Percentiles rank a stretch among this genome's conserved stretches.
Evolutionary conservation across 2,888 invertebrate species (phyloP).

Genomic region (Nomada goodeniana): DNA sequence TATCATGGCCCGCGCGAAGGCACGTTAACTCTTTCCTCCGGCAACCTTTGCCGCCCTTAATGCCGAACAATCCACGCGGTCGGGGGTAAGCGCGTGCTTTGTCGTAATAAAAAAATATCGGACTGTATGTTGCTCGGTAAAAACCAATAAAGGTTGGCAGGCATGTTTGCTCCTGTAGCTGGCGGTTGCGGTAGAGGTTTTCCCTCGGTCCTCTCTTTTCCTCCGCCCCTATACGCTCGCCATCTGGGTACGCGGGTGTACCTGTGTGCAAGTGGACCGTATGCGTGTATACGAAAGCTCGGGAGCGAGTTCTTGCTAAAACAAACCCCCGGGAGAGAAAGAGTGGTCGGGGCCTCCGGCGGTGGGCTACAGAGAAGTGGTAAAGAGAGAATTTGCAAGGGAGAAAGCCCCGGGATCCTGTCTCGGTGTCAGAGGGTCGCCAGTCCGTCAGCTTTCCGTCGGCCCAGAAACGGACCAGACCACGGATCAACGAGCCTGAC

Average conservation of each 20-base stretch:
- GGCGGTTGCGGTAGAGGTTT: conserved; percentile 78
- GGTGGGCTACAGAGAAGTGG: conserved; percentile 78
- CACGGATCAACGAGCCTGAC: conserved; percentile 58
- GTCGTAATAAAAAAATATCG: conserved; percentile 79
- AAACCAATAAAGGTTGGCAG: conserved; percentile 82
- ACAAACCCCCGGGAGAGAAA: conserved; percentile 79
- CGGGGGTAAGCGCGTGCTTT: conserved; percentile 66
- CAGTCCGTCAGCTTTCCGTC: conserved; percentile 68
- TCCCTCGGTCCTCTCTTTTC: conserved; percentile 60
- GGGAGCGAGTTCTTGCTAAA: conserved; percentile 79
- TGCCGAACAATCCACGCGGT: conserved; percentile 69
- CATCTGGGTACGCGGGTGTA: conserved; percentile 12
- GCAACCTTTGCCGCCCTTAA: conserved; percentile 66
- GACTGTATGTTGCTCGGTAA: conserved; percentile 79
- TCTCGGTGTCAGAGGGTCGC: conserved; percentile 79
- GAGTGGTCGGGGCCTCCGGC: conserved; percentile 72
- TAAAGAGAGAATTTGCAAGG: conserved; percentile 83
- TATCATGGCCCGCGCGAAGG: conserved; percentile 59
- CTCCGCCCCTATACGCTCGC: not conserved
- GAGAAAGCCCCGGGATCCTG: conserved; percentile 73
- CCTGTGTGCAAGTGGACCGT: conserved; percentile 11
- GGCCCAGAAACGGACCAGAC: conserved; percentile 63
- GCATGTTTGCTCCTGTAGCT: conserved; percentile 77
- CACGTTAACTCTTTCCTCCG: conserved; percentile 69
- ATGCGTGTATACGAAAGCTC: conserved; percentile 66